Evolutionary conservation across 2,888 invertebrate genomes (phyloP).

Genomic region (Neelides folsomi): DNA sequence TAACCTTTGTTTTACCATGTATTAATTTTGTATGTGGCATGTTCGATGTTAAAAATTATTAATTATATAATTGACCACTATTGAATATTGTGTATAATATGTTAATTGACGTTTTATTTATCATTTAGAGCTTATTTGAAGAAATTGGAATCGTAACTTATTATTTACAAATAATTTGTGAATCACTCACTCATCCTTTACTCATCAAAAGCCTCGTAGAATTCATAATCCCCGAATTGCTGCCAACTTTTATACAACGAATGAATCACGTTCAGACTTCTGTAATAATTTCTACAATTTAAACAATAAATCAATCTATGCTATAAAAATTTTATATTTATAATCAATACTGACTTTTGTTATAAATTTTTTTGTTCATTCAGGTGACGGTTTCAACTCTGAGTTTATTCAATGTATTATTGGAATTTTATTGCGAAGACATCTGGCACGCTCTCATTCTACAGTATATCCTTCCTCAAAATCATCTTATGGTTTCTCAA

Average conservation of each 20-base stretch:
- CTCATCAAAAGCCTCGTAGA: constrained; percentile 21
- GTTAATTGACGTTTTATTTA: constrained; percentile 1
- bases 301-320: neutral
- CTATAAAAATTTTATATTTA: neutral
- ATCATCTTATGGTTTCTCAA: constrained; percentile 28
- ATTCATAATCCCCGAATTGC: constrained; percentile 19
- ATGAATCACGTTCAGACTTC: constrained; percentile 25
- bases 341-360: too few species aligned
- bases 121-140: constrained; percentile 29
- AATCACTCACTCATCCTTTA: constrained; percentile 23
- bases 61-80: too few species aligned
- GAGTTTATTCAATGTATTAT: constrained; percentile 24
- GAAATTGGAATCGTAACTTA: constrained; percentile 29
- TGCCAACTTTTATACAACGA: constrained; percentile 21
- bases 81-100: neutral
- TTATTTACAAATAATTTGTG: constrained; percentile 29
- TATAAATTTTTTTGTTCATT: neutral
- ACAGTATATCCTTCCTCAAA: constrained; percentile 24
- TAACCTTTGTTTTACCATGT: too few species aligned
- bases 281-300: constrained; percentile 14
- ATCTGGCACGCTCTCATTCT: constrained; percentile 28
- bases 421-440: constrained; percentile 30
- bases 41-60: neutral
- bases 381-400: constrained; percentile 30
- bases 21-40: neutral